Evolutionary conservation across 2,888 invertebrate species (phyloP).

Genomic region (Chydorus sphaericus): DNA sequence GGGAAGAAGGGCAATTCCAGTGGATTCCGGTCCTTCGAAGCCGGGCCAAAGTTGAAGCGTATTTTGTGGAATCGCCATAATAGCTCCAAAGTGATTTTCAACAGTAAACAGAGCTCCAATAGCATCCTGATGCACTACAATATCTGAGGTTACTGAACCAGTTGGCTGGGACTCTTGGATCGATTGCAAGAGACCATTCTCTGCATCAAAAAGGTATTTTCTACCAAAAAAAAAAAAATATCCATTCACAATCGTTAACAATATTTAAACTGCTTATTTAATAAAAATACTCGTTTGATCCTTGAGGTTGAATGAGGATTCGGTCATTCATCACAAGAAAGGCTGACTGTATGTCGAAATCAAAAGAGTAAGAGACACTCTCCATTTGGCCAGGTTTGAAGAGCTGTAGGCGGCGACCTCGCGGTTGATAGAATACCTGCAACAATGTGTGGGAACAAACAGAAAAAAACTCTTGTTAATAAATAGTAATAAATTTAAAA

Average conservation of each 20-base stretch:
- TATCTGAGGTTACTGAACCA: not conserved
- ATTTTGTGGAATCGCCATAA: not conserved
- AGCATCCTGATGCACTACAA: not conserved
- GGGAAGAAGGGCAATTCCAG: not conserved
- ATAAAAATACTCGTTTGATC: not conserved
- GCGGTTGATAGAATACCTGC: slow-evolving; percentile 22
- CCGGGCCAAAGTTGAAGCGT: not conserved
- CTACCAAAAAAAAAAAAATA: not conserved
- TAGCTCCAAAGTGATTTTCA: not conserved
- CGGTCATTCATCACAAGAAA: not conserved
- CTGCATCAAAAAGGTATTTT: not conserved
- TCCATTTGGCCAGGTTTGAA: slow-evolving; percentile 23
- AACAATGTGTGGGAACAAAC: not conserved
- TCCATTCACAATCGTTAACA: not conserved
- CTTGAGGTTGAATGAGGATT: not conserved
- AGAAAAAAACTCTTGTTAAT: not conserved
- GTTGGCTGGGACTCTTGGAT: not conserved
- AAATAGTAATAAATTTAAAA: not conserved
- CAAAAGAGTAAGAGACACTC: not conserved
- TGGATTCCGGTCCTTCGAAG: not conserved
- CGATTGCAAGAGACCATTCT: not conserved
- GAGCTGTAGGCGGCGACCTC: slow-evolving; percentile 27
- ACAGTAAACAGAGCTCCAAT: not conserved
- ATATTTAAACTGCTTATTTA: not conserved
- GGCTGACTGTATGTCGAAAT: not conserved